Evolutionary conservation across 2,888 invertebrate genomes (phyloP), one percentile per base, ranked within the genome.

Genomic region (Nephrocerus scutellatus): DNA sequence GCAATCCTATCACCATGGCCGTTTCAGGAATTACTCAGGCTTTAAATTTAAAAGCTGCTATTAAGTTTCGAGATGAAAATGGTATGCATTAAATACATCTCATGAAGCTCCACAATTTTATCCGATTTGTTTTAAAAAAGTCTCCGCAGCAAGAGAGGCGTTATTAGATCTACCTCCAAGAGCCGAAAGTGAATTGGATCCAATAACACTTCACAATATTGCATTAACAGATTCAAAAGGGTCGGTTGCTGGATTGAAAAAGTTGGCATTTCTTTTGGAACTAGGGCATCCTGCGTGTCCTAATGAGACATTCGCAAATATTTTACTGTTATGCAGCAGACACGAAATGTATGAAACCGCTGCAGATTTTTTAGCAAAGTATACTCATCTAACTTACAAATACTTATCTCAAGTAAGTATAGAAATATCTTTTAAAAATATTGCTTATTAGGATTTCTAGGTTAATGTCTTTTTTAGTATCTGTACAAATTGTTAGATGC

Each of bases 281-380:
- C 90, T 97, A 60, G 91, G 92, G 59, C 89, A 92, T 3, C 67
- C 68, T 0, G 57, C 68, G 5, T 97, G 96, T 62, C 98, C 98
- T 4, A 88, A 90, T 10, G 97, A 98, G 73, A 96, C 97, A 0
- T 96, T 98, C 65, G 86, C 92, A 2, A 98, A 98, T 70, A 74
- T 99, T 14, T 72, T 99, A 28, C 72, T 98, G 4, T 72, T 96
- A 2, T 98, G 97, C 62, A 92, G 96, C 63, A 95, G 93, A 65
- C 92, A 95, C 66, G 96, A 96, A 69, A 92, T 95, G 63, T 96
- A 86, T 61, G 97, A 98, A 65, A 72, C 97, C 43, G 97, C 97
- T 8, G 98, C 98, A 1, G 98, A 98, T 70, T 88, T 98, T 23
- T 68, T 98, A 46, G 97, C 97, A 6, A 97, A 97, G 70, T 95